phyloP scores from a whole-genome alignment of 1,140 invertebrate genomes.

The Megalopta genalis region DNA sequence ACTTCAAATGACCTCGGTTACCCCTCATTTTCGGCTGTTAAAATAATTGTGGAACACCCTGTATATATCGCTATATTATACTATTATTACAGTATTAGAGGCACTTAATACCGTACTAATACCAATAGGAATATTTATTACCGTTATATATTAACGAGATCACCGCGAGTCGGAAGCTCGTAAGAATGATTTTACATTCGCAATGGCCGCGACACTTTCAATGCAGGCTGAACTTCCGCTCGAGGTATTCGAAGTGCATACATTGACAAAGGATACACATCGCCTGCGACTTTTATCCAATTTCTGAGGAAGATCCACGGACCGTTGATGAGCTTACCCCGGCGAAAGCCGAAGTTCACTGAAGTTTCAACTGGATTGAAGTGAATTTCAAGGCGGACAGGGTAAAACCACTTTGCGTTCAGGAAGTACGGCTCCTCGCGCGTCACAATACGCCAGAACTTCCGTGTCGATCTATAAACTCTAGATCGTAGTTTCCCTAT shows the following conservation, averaged over 20 bases:
- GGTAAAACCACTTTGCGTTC: neutral
- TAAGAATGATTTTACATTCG: neutral
- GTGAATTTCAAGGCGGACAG: neutral
- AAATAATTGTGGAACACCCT: too few relatives aligned
- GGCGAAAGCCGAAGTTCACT: neutral
- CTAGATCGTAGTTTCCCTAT: too few relatives aligned
- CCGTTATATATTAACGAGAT: too few relatives aligned
- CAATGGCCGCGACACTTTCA: neutral
- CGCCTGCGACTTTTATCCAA: slow-evolving; percentile 11
- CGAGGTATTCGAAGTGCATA: neutral
- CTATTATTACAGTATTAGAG: too few relatives aligned
- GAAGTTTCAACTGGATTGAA: neutral
- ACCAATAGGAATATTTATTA: too few relatives aligned
- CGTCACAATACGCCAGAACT: too few relatives aligned
- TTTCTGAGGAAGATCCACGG: neutral
- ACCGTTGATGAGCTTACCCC: neutral
- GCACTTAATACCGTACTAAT: too few relatives aligned
- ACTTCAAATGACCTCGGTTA: too few relatives aligned
- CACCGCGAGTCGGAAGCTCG: too few relatives aligned
- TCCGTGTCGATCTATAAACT: too few relatives aligned
- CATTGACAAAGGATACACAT: neutral
- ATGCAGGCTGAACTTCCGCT: neutral
- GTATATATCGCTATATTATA: too few relatives aligned
- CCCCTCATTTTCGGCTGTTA: too few relatives aligned
- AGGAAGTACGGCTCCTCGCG: neutral